Conservation (phyloP, 2,888 invertebrate species). For the Maniola hyperantus region DNA sequence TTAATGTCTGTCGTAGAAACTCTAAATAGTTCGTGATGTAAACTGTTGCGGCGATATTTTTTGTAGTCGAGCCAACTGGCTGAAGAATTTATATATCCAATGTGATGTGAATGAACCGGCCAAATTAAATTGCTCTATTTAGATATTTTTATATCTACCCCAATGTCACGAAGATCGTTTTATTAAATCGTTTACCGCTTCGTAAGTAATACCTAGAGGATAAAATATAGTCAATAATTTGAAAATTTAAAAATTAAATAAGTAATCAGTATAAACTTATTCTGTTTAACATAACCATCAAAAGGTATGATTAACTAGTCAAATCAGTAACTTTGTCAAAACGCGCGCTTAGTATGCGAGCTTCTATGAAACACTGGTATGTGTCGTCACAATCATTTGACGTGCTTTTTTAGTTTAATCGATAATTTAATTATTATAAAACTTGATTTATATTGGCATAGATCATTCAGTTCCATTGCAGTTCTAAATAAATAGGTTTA, state of each 20-base stretch:
- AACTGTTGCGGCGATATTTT: constrained; percentile 16
- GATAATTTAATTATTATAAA: background rate
- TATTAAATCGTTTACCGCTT: background rate
- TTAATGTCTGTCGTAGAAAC: constrained; percentile 22
- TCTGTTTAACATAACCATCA: too few relatives aligned
- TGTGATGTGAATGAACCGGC: constrained; percentile 35
- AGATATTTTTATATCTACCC: constrained; percentile 25
- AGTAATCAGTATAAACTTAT: too few relatives aligned
- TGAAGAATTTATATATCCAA: constrained; percentile 22
- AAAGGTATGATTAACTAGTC: too few relatives aligned
- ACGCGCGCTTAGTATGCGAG: too few relatives aligned
- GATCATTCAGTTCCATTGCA: background rate
- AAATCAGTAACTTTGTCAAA: too few relatives aligned
- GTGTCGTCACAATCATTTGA: too few relatives aligned
- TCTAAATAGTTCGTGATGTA: constrained; percentile 14
- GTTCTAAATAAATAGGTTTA: background rate
- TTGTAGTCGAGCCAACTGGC: constrained; percentile 33
- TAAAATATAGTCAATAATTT: background rate
- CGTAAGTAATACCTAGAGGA: constrained; percentile 16
- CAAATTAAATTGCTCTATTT: constrained; percentile 21
- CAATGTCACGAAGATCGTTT: constrained; percentile 27
- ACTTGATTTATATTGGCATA: background rate
- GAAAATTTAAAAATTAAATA: background rate
- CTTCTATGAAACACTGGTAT: too few relatives aligned
- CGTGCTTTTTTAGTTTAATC: too few relatives aligned